Percentiles rank a stretch among this genome's conserved stretches.
Conservation (phyloP, 2,113 vertebrate genomes). For the Ammodytes dubius region DNA sequence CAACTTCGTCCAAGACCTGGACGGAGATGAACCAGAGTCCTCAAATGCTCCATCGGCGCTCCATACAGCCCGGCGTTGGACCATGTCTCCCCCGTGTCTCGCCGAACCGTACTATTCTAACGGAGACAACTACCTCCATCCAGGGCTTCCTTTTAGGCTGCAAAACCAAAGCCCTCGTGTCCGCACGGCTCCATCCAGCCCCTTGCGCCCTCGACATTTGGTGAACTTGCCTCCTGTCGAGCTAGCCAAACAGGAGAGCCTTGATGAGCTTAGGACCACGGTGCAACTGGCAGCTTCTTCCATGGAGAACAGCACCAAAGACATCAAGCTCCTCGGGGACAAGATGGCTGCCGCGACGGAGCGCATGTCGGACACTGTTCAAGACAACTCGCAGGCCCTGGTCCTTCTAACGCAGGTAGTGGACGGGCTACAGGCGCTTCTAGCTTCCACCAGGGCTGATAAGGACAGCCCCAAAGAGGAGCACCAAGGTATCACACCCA, state of each 20-base stretch:
- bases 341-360: conserved; percentile 73
- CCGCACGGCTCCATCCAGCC: conserved; percentile 78
- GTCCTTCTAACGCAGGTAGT: conserved; percentile 73
- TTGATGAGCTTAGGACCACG: conserved; percentile 72
- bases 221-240: conserved; percentile 37
- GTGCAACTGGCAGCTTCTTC: conserved; percentile 73
- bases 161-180: conserved; percentile 35
- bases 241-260: conserved; percentile 73
- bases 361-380: conserved; percentile 75
- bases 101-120: conserved; percentile 42
- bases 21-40: conserved; percentile 25
- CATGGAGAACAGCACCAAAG: conserved; percentile 78
- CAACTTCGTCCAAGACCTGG: conserved; percentile 47
- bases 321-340: conserved; percentile 73
- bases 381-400: conserved; percentile 79
- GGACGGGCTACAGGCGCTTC: conserved; percentile 70
- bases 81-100: conserved; percentile 34
- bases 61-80: conserved; percentile 30
- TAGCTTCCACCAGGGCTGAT: conserved; percentile 33
- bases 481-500: not conserved
- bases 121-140: conserved; percentile 23
- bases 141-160: not conserved
- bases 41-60: not conserved
- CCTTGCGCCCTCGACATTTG: conserved; percentile 43
- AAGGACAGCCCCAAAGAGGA: not conserved